These are phyloP conservation scores for Andricus curvator DNA, from an alignment of 2,888 invertebrate species.

Conservation along the genomic window DNA sequence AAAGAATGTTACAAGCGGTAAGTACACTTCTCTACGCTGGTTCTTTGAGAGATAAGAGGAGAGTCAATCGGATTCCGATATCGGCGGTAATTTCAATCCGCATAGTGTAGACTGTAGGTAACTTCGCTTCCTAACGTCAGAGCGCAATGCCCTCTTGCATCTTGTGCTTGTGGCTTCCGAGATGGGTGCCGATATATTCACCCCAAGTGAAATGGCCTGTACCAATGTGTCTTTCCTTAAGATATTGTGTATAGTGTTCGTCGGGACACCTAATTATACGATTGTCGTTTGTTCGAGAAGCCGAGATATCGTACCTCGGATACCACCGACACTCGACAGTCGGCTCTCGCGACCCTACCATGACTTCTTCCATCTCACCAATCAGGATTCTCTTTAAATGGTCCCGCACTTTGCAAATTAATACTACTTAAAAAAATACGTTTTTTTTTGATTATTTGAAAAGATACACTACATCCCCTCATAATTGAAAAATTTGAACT, in stretches of 20 bases:
- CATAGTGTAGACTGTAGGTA: constrained; percentile 3
- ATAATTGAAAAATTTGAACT: too few species aligned
- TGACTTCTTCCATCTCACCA: constrained; percentile 48
- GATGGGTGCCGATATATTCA: constrained; percentile 49
- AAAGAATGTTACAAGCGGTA: constrained; percentile 20
- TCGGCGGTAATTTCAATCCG: constrained; percentile 47
- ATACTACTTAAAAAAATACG: not conserved
- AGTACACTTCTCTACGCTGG: constrained; percentile 22
- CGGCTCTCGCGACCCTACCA: constrained; percentile 60
- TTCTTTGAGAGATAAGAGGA: constrained; percentile 31
- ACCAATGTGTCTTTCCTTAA: constrained; percentile 67
- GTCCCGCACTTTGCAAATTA: not conserved
- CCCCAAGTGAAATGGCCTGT: constrained; percentile 54
- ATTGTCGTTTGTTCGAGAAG: constrained; percentile 73
- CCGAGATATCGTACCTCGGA: constrained; percentile 63
- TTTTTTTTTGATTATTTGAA: too few species aligned
- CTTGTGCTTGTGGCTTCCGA: constrained; percentile 21
- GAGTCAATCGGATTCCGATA: constrained; percentile 61
- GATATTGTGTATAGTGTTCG: constrained; percentile 69
- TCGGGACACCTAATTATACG: constrained; percentile 76
- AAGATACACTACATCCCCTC: too few species aligned
- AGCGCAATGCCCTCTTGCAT: constrained; percentile 33
- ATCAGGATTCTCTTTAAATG: constrained; percentile 24
- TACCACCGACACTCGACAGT: constrained; percentile 58
- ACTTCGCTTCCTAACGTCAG: constrained; percentile 33